A percentile compares a stretch with the other conserved stretches of the same genome.
Conservation (phyloP, 2,113 vertebrate genomes). For the Heptranchias perlo region DNA sequence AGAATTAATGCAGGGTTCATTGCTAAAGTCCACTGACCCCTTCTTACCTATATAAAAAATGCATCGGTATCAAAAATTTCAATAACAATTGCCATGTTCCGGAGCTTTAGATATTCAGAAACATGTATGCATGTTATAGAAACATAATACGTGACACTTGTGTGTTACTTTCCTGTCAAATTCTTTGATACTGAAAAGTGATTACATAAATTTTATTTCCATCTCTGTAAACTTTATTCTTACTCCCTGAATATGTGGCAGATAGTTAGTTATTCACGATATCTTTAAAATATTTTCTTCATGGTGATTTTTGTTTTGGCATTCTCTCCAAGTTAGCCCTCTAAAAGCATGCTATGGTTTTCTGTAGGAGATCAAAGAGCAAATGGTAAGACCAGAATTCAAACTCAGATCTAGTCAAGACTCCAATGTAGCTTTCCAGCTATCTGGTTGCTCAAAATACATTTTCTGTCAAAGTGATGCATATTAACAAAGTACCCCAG, state of each 20-base stretch:
- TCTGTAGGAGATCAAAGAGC: constrained; percentile 6
- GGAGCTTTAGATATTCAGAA: not conserved
- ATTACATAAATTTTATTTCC: not conserved
- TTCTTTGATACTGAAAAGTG: not conserved
- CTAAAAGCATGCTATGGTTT: not conserved
- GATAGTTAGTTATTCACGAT: not conserved
- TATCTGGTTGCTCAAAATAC: not conserved
- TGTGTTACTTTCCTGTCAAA: not conserved
- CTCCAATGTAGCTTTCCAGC: constrained; percentile 8
- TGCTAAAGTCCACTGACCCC: not conserved
- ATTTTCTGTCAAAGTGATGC: not conserved
- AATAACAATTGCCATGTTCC: not conserved
- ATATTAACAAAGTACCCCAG: not conserved
- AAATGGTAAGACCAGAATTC: not conserved
- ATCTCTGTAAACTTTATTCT: not conserved
- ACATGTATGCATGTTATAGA: not conserved
- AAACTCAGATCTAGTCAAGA: not conserved
- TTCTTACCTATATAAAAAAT: not conserved
- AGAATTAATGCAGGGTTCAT: not conserved
- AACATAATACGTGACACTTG: not conserved
- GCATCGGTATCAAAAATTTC: not conserved
- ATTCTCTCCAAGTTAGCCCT: not conserved
- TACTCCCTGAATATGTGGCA: not conserved
- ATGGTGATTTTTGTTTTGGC: not conserved
- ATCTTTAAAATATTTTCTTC: not conserved